Percentiles rank a stretch among this genome's conserved stretches.
phyloP scores from a whole-genome alignment of 2,797 vertebrate genomes.

The Platalea minor region DNA sequence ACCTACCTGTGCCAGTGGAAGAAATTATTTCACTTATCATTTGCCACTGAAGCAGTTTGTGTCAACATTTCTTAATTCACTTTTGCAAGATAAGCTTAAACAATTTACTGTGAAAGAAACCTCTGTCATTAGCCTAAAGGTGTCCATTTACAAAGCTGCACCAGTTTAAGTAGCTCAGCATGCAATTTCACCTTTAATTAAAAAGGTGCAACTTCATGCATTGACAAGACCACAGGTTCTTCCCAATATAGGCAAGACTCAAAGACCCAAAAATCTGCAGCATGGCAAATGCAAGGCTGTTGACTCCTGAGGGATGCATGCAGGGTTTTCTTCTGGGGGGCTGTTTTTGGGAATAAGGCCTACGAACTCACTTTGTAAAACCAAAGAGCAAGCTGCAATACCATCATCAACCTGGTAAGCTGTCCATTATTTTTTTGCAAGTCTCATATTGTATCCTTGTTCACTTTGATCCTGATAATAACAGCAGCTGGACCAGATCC shows the following conservation, averaged over 20 bases:
- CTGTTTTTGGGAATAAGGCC: not conserved
- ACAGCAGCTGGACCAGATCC: not conserved
- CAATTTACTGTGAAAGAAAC: not conserved
- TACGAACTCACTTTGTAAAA: not conserved
- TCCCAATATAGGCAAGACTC: not conserved
- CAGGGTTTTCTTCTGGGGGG: not conserved
- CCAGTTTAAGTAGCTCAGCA: not conserved
- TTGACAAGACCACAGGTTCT: not conserved
- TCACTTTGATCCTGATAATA: not conserved
- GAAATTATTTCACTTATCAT: not conserved
- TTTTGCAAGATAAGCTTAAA: not conserved
- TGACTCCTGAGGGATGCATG: rapidly evolving
- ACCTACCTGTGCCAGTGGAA: not conserved
- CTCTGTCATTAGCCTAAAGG: not conserved
- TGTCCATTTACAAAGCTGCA: not conserved
- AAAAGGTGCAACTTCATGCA: not conserved
- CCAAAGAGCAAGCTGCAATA: not conserved
- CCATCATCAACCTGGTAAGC: not conserved
- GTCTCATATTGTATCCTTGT: too few relatives aligned
- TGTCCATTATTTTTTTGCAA: not conserved
- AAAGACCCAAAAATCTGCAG: not conserved
- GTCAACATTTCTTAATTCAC: not conserved
- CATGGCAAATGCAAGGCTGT: rapidly evolving
- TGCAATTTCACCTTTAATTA: not conserved
- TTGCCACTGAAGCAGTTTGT: not conserved